These are phyloP conservation scores for Tetheella fluctuosa DNA, from an alignment of 2,888 invertebrate genomes.

Conservation along the genomic window DNA sequence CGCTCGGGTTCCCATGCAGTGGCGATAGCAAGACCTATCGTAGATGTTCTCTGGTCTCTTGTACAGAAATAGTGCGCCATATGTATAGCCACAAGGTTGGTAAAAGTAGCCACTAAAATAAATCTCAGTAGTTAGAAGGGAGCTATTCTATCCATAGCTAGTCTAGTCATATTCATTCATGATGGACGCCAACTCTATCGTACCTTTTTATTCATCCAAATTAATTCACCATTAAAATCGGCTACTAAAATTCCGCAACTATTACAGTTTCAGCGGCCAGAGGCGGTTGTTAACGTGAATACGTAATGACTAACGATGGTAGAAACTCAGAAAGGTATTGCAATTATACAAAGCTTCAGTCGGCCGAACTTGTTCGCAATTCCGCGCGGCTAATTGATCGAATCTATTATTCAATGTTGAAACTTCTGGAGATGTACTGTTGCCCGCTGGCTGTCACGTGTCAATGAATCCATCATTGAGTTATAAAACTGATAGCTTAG, in stretches of 20 bases:
- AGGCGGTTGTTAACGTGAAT: constrained; percentile 41
- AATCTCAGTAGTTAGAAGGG: too few species aligned
- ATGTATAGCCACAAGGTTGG: too few species aligned
- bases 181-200: too few species aligned
- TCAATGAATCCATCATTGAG: constrained; percentile 51
- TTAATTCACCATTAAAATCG: constrained; percentile 4
- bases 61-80: too few species aligned
- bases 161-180: too few species aligned
- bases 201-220: not conserved
- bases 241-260: constrained; percentile 7
- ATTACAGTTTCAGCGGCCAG: constrained; percentile 13
- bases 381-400: constrained; percentile 65
- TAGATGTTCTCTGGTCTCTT: too few species aligned
- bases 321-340: constrained; percentile 55
- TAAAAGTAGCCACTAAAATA: too few species aligned
- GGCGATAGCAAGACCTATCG: too few species aligned
- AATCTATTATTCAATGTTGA: constrained; percentile 68
- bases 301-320: constrained; percentile 52
- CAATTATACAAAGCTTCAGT: constrained; percentile 61
- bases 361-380: constrained; percentile 51
- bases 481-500: not conserved
- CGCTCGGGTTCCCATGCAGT: too few species aligned
- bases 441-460: constrained; percentile 46
- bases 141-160: too few species aligned
- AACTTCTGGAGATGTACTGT: constrained; percentile 50